Conservation (phyloP, 2,113 vertebrate genomes). For the Alaudala cheleensis region DNA sequence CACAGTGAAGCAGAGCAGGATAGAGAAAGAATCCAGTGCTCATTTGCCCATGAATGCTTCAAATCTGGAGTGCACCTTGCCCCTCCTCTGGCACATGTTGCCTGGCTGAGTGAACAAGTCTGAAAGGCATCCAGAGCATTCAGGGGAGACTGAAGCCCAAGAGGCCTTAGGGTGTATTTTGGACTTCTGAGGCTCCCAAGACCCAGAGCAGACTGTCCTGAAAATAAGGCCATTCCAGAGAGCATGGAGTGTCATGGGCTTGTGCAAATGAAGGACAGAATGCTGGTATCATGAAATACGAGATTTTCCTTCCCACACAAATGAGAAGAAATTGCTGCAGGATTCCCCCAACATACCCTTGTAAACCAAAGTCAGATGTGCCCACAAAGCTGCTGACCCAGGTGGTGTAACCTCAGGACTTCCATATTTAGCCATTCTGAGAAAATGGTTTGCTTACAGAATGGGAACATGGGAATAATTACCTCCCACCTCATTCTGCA, state of each 20-base stretch:
- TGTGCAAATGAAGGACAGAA: background rate
- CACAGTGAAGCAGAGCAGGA: background rate
- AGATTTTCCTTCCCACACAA: background rate
- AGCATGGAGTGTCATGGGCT: background rate
- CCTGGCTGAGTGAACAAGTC: background rate
- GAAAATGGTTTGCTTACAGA: background rate
- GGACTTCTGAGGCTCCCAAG: background rate
- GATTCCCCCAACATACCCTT: background rate
- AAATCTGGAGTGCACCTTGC: background rate
- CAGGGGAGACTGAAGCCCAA: background rate
- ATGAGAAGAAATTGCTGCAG: background rate
- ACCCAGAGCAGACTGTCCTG: background rate
- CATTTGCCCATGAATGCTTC: background rate
- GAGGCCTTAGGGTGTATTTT: background rate
- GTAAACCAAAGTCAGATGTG: background rate
- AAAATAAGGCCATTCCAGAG: background rate
- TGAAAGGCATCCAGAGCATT: background rate
- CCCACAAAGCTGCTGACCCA: background rate
- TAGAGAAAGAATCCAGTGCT: background rate
- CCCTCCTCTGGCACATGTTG: accelerated
- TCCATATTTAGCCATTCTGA: background rate
- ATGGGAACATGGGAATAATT: background rate
- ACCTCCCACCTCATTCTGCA: background rate
- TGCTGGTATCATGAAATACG: background rate
- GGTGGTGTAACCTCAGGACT: background rate